Base-by-base conservation (phyloP, 2,888 invertebrate genomes). In the Criorhina ranunculi region DNA sequence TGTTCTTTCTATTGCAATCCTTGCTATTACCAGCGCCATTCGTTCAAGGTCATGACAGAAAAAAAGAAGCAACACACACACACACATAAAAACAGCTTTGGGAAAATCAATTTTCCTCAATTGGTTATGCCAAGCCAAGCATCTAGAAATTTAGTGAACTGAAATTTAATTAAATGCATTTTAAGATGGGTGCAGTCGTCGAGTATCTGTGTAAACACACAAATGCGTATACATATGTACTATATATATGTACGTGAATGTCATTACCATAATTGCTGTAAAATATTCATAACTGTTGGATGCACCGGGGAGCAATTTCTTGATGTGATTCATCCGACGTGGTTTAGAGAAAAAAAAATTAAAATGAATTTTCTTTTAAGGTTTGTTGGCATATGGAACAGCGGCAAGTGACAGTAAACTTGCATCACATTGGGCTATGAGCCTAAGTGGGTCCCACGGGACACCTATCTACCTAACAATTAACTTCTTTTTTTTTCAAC, bases 71-170 rank as follows among this genome's bases (percentile, higher is more conserved):
- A 29, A 42, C 46, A 44, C 62, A 19, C 12, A 31, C 17, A 37
- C 7, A 46, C 5, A 29, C 24, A 33, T n/a, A 31, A 17, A 6
- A 9, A 24, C 0, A 51, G 64, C 70, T 76, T 55, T 66, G 15
- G 76, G 57, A 76, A 81, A 81, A 81, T 76, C 76, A 81, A 81
- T 81, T 81, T 79, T 59, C 75, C 64, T 64, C 69, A 81, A 75
- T 81, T 69, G 35, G 62, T 64, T 57, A 70, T 57, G 62, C 62
- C 15, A 69, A 59, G 59, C 57, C 57, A 60, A 64, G 44, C 33
- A 60, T 55, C 19, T 15, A 69, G 76, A 70, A 76, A 81, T 76
- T 81, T 64, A 76, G 62, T 81, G 49, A 76, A 70, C 69, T 70
- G 70, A 81, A 81, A 81, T 70, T 51, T 59, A 81, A 70, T 81